Conservation (phyloP, 64 coral and sea anemone genomes). For the Acropora yongei region DNA sequence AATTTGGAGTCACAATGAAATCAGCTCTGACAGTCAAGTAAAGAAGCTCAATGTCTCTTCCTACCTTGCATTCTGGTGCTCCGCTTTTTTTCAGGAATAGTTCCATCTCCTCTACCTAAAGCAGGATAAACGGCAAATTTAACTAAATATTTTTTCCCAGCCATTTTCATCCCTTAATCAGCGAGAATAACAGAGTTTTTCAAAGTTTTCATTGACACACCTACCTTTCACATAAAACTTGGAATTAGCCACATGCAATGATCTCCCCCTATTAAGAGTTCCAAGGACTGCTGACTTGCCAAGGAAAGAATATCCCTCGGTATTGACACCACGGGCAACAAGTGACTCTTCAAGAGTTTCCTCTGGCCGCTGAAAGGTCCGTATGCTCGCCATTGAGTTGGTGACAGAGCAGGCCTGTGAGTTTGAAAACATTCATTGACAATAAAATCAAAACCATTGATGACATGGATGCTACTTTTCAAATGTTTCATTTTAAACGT, state of each 20-base stretch:
- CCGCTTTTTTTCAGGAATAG: background rate
- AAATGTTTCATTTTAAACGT: too few relatives aligned
- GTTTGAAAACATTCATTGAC: too few relatives aligned
- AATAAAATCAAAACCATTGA: background rate
- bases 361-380: conserved; percentile 88
- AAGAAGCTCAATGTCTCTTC: background rate
- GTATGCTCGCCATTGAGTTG: conserved; percentile 71
- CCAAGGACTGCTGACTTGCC: conserved; percentile 64
- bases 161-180: too few relatives aligned
- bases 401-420: conserved; percentile 64
- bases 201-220: background rate
- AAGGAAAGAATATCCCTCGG: conserved; percentile 86
- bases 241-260: conserved; percentile 94
- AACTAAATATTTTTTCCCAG: too few relatives aligned
- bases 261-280: conserved; percentile 61
- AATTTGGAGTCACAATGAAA: too few relatives aligned
- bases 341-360: conserved; percentile 88
- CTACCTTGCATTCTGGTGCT: conserved; percentile 16
- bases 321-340: conserved; percentile 88
- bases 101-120: conserved; percentile 1
- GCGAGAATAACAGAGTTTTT: background rate
- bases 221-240: conserved; percentile 99
- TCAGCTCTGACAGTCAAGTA: too few relatives aligned
- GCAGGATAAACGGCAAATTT: background rate
- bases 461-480: too few relatives aligned